A percentile compares a stretch with the other conserved stretches of the same genome.
These are phyloP conservation scores for Sebastiscus tertius DNA, from an alignment of 2,797 vertebrate species.

Conservation along the genomic window DNA sequence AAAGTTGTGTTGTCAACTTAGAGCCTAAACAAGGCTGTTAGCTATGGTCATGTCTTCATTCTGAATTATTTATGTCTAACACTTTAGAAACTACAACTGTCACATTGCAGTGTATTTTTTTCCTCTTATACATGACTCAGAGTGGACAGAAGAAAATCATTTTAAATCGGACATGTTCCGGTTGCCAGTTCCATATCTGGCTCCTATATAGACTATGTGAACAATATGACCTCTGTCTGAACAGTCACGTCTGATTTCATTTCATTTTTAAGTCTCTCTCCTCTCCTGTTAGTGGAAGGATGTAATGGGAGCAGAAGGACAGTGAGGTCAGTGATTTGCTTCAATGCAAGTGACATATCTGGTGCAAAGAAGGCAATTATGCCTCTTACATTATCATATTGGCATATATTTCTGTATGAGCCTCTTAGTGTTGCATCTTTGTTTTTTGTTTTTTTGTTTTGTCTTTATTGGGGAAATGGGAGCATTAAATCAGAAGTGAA, in stretches of 20 bases:
- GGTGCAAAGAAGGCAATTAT: neutral
- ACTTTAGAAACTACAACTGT: neutral
- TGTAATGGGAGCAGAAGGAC: neutral
- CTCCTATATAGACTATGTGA: neutral
- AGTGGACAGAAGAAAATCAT: neutral
- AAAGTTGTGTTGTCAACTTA: neutral
- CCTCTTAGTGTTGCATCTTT: neutral
- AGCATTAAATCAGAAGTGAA: constrained; percentile 1
- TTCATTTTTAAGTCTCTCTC: neutral
- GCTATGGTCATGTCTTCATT: neutral
- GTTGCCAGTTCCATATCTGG: neutral
- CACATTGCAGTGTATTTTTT: neutral
- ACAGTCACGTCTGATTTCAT: neutral
- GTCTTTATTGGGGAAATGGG: neutral
- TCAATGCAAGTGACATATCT: neutral
- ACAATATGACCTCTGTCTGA: neutral
- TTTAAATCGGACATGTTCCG: neutral
- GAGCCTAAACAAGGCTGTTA: neutral
- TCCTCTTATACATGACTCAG: neutral
- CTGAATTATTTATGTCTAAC: neutral
- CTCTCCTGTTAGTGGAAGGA: neutral
- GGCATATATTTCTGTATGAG: neutral
- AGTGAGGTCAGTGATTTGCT: neutral
- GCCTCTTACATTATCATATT: neutral
- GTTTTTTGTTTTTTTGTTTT: neutral